Base-by-base conservation (phyloP, 1,140 invertebrate genomes). In the Brachionus rubens region DNA sequence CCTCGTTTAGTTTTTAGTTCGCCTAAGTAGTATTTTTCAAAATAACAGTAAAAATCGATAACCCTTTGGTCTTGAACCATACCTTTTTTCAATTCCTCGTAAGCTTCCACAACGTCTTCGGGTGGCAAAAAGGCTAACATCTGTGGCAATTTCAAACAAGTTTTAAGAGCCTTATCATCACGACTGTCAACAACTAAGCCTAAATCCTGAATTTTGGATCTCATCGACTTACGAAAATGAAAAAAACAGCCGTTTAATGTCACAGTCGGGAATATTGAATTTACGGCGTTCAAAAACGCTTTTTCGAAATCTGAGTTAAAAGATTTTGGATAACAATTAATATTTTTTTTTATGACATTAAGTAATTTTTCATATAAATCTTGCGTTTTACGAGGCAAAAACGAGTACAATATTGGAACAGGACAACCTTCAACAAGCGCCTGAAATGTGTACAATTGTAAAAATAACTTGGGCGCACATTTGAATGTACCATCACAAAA, bases 401-500 rank as follows among this genome's bases (percentile, higher is more conserved):
- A 21, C 24, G n/a, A 16, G 16, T 41, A 41, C 2, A 62, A 16
- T 19, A 62, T 24, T 62, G 30, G 56, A 9, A 40, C 33, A 41
- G 30, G 40, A 40, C 40, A 40, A 21, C 36, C 30, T 28, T 62
- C 36, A 41, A 62, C 40, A 16, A 62, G 56, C 40, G 21, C 43
- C 47, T 68, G 65, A 28, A 68, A 26, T 28, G 43, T 47, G 28
- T 68, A 68, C 19, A 68, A 43, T 48, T 68, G 65, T 26, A 68
- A 14, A 28, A 68, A 68, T n/a, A 46, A 28, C 24, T 47, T 68
- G 12, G 65, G 65, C 9, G 62, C 14, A 56, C 52, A 19, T 24
- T 76, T 24, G 47, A 50, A 56, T 21, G n/a, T 70, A 5, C 48
- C 40, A 56, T 78, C 26, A 30, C 59, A 65, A 65, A 48, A 62